Conservation (phyloP, 1,140 invertebrate genomes). For the Drosophila parabipectinata region DNA sequence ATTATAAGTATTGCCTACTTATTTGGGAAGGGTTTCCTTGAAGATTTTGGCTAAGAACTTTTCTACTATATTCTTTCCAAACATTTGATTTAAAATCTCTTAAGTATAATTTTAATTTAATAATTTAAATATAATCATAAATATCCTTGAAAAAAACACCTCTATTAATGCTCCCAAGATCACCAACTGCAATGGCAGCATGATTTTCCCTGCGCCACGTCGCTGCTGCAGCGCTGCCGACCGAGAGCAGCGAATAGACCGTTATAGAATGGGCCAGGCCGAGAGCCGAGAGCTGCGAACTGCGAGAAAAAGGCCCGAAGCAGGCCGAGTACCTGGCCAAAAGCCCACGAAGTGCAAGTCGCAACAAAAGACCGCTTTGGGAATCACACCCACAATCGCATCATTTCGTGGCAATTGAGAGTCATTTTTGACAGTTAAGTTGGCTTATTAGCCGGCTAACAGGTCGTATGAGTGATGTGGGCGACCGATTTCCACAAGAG, state of each 20-base stretch:
- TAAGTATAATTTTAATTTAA: too few species aligned
- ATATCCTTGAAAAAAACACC: background rate
- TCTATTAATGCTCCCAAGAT: too few species aligned
- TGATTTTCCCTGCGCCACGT: background rate
- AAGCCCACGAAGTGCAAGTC: background rate
- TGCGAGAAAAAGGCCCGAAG: slow-evolving; percentile 7
- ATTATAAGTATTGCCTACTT: background rate
- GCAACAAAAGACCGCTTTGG: slow-evolving; percentile 4
- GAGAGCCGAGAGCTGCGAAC: background rate
- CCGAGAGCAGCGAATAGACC: slow-evolving; percentile 24
- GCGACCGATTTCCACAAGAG: slow-evolving; percentile 3
- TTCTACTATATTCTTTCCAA: too few species aligned
- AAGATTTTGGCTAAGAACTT: too few species aligned
- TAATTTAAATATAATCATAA: too few species aligned
- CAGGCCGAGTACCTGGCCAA: background rate
- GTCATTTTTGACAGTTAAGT: slow-evolving; percentile 60
- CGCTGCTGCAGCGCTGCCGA: slow-evolving; percentile 1
- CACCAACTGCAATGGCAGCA: background rate
- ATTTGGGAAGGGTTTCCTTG: background rate
- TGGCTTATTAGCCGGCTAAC: slow-evolving; percentile 48
- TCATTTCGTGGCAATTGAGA: slow-evolving; percentile 31
- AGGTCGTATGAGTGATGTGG: slow-evolving; percentile 34
- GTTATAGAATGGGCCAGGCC: slow-evolving; percentile 57
- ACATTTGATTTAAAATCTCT: too few species aligned
- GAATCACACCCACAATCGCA: slow-evolving; percentile 1